Base-by-base conservation (phyloP, 1,140 invertebrate species). In the Vanessa atalanta region DNA sequence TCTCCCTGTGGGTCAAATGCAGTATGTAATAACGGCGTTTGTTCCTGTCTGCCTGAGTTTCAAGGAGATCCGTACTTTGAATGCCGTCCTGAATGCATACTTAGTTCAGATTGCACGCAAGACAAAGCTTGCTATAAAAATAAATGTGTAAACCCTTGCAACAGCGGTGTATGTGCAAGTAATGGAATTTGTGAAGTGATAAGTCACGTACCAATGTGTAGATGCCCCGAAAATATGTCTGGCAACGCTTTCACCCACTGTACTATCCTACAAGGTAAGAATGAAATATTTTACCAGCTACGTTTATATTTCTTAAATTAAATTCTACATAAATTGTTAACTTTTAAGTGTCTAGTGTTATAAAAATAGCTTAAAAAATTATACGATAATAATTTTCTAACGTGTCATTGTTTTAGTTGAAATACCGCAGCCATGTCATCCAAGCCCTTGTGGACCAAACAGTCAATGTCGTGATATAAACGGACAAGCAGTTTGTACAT, bases 211-310 rank as follows among this genome's bases (percentile, higher is more conserved):
- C 94, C 95, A 47, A 95, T 95, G 82, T 93, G 96, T 84, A 94
- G 94, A 82, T 97, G 96, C 83, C 93, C 94, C 23, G 80, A 93
- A 67, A 94, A 94, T 70, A 95, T 94, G 86, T 94, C 94, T 72
- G 96, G 97, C 50, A 95, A 97, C 94, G 96, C 97, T 51, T 96
- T 97, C 78, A 85, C 95, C 43, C 91, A 94, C 75, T 97, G 96
- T 85, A 88, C 88, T 64, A 79, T 84, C 26, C 81, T 94, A 82
- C 90, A 93, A 93, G 91, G 95, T 95, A 94, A 93, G 67, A 73
- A 16, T 20, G 9, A 23, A 16, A 69, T 8, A 53, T 67, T 43
- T 67, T 66, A n/a, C 71, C 3, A 9, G 3, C 8, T 43, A 6
- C 37, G 37, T 43, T 9, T 43, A 43, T 43, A 43, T 43, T 43